Evolutionary conservation across 2,113 vertebrate species (phyloP).

Genomic region (Pteronura brasiliensis): DNA sequence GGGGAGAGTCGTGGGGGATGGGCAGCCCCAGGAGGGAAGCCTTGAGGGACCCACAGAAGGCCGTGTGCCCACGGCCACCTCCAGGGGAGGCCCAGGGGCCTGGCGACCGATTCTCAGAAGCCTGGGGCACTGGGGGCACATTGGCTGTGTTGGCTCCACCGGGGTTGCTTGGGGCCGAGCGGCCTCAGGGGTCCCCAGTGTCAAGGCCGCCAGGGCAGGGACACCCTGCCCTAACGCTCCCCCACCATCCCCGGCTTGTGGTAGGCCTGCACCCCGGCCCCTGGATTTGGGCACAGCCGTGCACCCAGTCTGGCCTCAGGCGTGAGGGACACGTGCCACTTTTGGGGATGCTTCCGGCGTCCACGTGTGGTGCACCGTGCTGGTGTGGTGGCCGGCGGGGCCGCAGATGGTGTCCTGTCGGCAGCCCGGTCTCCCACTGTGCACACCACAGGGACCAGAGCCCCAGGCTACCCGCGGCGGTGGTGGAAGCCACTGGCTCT

Average conservation of each 20-base stretch:
- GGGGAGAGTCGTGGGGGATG: not conserved
- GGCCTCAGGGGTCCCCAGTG: not conserved
- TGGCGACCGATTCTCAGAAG: not conserved
- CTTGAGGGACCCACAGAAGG: not conserved
- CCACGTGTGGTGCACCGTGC: rapidly evolving
- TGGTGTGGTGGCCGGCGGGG: rapidly evolving
- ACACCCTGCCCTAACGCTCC: no score
- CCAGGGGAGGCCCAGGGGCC: not conserved
- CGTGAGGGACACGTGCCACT: rapidly evolving
- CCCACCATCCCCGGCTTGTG: rapidly evolving
- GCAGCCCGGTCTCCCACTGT: not conserved
- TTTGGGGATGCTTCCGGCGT: not conserved
- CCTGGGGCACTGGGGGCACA: not conserved
- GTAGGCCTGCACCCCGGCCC: not conserved
- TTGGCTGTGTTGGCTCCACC: not conserved
- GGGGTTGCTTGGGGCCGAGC: not conserved
- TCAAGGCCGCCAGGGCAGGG: not conserved
- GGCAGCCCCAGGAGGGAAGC: not conserved
- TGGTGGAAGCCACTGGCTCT: rapidly evolving
- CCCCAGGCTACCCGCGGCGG: rapidly evolving
- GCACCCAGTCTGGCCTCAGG: not conserved
- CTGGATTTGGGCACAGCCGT: not conserved
- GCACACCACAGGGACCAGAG: not conserved
- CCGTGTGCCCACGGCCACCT: rapidly evolving
- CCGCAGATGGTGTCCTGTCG: not conserved